Evolutionary conservation across 2,888 invertebrate genomes (phyloP).

Genomic region (Eubasilissa splendida): DNA sequence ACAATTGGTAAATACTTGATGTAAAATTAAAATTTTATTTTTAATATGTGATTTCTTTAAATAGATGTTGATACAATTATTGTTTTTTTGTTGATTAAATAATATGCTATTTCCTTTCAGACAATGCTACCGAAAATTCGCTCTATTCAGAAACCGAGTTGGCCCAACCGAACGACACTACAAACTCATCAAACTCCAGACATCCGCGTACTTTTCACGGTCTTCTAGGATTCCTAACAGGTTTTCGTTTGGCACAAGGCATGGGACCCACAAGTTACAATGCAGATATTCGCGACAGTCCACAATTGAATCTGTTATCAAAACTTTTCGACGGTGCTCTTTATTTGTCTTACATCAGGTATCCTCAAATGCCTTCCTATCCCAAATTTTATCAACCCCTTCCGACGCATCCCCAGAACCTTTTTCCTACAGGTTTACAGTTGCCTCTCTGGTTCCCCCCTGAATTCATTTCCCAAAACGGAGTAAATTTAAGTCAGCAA

Average conservation of each 20-base stretch:
- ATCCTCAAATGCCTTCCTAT: slow-evolving; percentile 50
- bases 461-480: not conserved
- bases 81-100: too few species aligned
- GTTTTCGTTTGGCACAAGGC: slow-evolving; percentile 52
- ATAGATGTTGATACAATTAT: too few species aligned
- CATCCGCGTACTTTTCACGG: slow-evolving; percentile 43
- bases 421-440: slow-evolving; percentile 55
- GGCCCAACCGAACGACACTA: not conserved
- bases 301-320: slow-evolving; percentile 47
- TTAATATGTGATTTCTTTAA: too few species aligned
- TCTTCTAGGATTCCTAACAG: slow-evolving; percentile 52
- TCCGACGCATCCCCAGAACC: slow-evolving; percentile 51
- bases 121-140: too few species aligned
- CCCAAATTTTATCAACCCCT: slow-evolving; percentile 51
- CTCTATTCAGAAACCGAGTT: not conserved
- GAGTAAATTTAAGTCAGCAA: too few species aligned
- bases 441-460: slow-evolving; percentile 57
- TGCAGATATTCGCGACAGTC: slow-evolving; percentile 42
- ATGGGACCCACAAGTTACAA: slow-evolving; percentile 46
- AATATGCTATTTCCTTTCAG: too few species aligned
- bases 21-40: too few species aligned
- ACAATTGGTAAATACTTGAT: too few species aligned
- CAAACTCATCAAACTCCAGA: not conserved
- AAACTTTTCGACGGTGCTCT: slow-evolving; percentile 52
- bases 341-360: slow-evolving; percentile 48